A percentile compares a stretch with the other conserved stretches of the same genome.
Evolutionary conservation across 1,140 invertebrate species (phyloP).

Genomic region (Anadara kagoshimensis): DNA sequence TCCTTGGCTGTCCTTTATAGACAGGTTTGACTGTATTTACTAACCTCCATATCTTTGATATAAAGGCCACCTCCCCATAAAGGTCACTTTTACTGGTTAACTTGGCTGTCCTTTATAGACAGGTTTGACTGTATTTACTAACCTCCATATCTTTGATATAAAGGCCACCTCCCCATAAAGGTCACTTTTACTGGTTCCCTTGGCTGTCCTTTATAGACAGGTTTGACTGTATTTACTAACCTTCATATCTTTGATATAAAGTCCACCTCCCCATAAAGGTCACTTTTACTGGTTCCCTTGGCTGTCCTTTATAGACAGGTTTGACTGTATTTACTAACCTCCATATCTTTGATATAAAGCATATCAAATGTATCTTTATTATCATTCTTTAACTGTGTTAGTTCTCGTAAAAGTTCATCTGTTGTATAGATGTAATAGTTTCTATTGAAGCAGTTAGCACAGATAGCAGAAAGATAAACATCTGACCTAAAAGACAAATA

Average conservation of each 20-base stretch:
- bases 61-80: not conserved
- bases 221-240: no score
- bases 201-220: no score
- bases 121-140: no score
- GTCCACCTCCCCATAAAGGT: no score
- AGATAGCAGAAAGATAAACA: conserved; percentile 43
- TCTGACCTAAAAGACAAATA: conserved; percentile 43
- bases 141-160: no score
- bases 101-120: not conserved
- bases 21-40: no score
- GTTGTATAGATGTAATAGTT: conserved; percentile 22
- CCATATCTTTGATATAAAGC: conserved; percentile 42
- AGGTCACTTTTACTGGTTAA: not conserved
- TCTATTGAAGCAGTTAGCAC: conserved; percentile 6
- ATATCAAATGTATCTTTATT: conserved; percentile 48
- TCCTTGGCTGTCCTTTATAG: no score
- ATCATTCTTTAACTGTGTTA: conserved; percentile 15
- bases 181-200: no score
- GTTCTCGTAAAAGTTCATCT: conserved; percentile 28
- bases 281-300: no score
- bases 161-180: no score
- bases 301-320: no score
- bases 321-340: conserved; percentile 23
- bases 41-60: not conserved
- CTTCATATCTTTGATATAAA: no score